Evolutionary conservation across 2,797 vertebrate genomes (phyloP), one percentile per base, ranked within the genome.

Genomic region (Selene dorsalis): DNA sequence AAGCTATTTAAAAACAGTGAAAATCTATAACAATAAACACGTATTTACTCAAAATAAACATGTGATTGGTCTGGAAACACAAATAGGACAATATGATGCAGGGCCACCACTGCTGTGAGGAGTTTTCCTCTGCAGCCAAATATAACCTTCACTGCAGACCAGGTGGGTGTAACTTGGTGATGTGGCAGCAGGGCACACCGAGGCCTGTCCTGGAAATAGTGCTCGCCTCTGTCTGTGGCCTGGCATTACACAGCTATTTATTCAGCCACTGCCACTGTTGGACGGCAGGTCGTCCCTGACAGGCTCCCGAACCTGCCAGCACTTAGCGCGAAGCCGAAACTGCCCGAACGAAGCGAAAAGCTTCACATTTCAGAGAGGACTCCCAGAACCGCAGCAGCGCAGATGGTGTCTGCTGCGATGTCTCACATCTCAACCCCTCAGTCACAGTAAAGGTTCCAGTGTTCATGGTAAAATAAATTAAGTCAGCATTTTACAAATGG

Each of bases 151-250:
- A 28, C 63, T 65, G 53, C 59, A 67, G 4, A 68, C 47, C 71
- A 79, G 75, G 74, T 76, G 84, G 84, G 84, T 80, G 86, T 85
- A 69, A 82, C 87, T 65, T 79, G 86, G 79, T 90, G 86, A 92
- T 91, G 91, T 89, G 91, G 90, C 88, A 83, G 62, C 63, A 52
- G 7, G 39, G 78, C 79, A 69, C 81, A 88, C 63, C 28, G 28
- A 79, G 72, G 69, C 18, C 57, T 13, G 47, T 79, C 70, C 58
- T 85, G 67, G 79, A 89, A 93, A 88, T 75, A 83, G 79, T 59
- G 53, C 61, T 67, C 0, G 60, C 39, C 64, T 71, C 17, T 6
- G n/a, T 64, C 80, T 84, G 78, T 38, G 70, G 80, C 59, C 67
- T 83, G 64, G 62, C 59, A 3, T 80, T 64, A 66, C 30, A 7